phyloP scores from a whole-genome alignment of 2,113 vertebrate genomes.

The Zosterops pallidus region DNA sequence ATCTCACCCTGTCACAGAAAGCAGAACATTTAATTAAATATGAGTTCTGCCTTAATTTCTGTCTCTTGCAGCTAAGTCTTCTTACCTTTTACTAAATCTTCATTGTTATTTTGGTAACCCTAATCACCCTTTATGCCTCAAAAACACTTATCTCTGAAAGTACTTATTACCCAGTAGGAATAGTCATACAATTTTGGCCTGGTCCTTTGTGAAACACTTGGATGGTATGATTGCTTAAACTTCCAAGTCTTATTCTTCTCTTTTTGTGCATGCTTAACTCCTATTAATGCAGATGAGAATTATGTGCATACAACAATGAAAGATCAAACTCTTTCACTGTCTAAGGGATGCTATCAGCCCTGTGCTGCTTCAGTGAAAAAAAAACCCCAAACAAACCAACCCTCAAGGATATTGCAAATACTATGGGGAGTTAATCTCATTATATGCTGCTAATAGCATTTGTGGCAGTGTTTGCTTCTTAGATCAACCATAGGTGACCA shows the following conservation, averaged over 20 bases:
- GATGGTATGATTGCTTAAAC: background rate
- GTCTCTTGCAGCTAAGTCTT: background rate
- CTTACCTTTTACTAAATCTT: background rate
- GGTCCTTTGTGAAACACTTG: background rate
- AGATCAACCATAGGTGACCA: constrained; percentile 31
- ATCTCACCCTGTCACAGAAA: background rate
- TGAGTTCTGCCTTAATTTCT: background rate
- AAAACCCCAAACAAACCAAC: background rate
- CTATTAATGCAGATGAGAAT: background rate
- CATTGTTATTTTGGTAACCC: background rate
- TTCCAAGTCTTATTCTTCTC: background rate
- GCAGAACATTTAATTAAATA: background rate
- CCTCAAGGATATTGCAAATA: constrained; percentile 15
- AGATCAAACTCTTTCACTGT: constrained; percentile 31
- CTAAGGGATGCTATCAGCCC: background rate
- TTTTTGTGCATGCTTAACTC: background rate
- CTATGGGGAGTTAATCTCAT: constrained; percentile 53
- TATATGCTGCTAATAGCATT: constrained; percentile 41
- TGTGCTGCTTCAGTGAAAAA: background rate
- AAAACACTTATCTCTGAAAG: background rate
- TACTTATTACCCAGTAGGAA: background rate
- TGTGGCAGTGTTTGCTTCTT: constrained; percentile 28
- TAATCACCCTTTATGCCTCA: background rate
- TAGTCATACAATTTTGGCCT: background rate
- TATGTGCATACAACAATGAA: background rate